Conservation (phyloP, 2,797 vertebrate genomes). For the Coendou prehensilis region DNA sequence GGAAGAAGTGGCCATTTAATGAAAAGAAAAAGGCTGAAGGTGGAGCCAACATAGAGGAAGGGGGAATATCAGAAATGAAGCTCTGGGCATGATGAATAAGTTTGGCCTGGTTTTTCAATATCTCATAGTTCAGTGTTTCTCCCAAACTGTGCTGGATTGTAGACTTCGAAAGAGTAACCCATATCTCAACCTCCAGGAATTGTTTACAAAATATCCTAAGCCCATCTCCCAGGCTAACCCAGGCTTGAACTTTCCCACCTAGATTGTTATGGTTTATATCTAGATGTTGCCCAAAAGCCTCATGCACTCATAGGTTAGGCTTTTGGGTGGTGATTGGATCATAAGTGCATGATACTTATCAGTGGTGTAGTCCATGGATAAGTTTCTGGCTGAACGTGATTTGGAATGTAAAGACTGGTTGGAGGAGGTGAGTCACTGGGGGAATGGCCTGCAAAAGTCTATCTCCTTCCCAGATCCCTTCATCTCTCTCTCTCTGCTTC, state of each 20-base stretch:
- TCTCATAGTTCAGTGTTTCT: conserved; percentile 25
- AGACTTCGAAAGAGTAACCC: conserved; percentile 33
- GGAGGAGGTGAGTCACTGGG: neutral
- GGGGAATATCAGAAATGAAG: neutral
- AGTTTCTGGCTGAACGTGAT: neutral
- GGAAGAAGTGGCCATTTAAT: conserved; percentile 13
- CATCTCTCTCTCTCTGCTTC: neutral
- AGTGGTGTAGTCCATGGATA: neutral
- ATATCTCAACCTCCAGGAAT: neutral
- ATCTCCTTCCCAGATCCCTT: neutral
- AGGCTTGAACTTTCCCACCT: neutral
- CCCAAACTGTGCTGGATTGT: neutral
- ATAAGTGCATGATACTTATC: neutral
- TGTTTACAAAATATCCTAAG: conserved; percentile 51
- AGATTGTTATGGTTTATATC: neutral
- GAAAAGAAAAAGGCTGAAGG: conserved; percentile 25
- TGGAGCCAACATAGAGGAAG: neutral
- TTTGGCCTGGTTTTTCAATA: neutral
- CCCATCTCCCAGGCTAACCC: neutral
- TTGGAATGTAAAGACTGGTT: neutral
- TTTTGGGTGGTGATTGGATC: neutral
- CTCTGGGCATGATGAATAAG: neutral
- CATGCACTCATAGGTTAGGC: neutral
- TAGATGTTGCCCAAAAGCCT: neutral
- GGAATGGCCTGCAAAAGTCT: neutral